These are phyloP conservation scores for Cyphomyrus discorhynchus DNA, from an alignment of 2,113 vertebrate genomes.

Conservation along the genomic window DNA sequence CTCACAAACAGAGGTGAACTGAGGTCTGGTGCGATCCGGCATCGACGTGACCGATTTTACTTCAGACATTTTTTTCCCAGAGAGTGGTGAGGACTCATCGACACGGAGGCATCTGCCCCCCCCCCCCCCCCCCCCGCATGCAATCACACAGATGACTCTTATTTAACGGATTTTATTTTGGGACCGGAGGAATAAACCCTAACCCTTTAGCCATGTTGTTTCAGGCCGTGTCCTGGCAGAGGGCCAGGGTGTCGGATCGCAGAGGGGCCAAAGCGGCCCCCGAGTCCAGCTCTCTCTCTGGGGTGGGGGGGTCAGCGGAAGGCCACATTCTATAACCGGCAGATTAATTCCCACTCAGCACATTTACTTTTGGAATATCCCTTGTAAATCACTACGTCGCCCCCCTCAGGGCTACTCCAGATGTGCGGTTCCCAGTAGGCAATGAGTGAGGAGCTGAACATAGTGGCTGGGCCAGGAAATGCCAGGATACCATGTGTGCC, in stretches of 20 bases:
- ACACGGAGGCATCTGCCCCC: constrained; percentile 40
- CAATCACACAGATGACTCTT: constrained; percentile 34
- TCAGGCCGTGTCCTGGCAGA: constrained; percentile 90
- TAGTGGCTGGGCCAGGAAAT: background rate
- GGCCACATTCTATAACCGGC: constrained; percentile 11
- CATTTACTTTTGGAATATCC: constrained; percentile 9
- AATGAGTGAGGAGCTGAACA: background rate
- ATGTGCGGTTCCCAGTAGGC: background rate
- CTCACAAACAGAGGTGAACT: background rate
- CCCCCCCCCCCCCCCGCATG: constrained; percentile 32
- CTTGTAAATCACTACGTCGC: background rate
- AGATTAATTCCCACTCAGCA: constrained; percentile 6
- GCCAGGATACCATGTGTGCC: background rate
- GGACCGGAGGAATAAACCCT: constrained; percentile 48
- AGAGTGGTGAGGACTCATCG: background rate
- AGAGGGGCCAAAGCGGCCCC: constrained; percentile 74
- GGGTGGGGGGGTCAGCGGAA: constrained; percentile 63
- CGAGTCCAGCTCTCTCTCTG: constrained; percentile 62
- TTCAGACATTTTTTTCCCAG: background rate
- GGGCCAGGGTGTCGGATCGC: constrained; percentile 76
- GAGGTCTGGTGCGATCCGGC: background rate
- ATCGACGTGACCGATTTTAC: background rate
- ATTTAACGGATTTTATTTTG: constrained; percentile 48
- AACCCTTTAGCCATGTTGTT: constrained; percentile 64
- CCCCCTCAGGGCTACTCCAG: background rate